These are phyloP conservation scores for Syngnathus floridae DNA, from an alignment of 2,113 vertebrate species.

Conservation along the genomic window DNA sequence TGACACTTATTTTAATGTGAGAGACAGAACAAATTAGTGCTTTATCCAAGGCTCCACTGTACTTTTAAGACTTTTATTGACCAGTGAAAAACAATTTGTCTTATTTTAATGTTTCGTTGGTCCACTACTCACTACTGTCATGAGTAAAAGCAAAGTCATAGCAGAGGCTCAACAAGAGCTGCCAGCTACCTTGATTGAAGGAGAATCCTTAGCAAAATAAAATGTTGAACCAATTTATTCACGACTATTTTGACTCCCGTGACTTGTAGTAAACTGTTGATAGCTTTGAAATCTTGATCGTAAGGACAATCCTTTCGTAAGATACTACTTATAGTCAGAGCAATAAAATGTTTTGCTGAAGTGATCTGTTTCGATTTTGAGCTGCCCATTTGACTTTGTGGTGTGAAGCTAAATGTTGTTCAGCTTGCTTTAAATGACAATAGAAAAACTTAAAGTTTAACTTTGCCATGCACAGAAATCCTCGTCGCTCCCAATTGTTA, in stretches of 20 bases:
- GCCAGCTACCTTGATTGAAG: no score
- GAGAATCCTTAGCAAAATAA: not conserved
- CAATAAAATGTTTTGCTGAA: not conserved
- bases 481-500: conserved; percentile 40
- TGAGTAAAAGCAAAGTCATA: not conserved
- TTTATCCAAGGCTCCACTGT: not conserved
- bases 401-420: conserved; percentile 27
- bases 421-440: conserved; percentile 40
- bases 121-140: not conserved
- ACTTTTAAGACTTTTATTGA: not conserved
- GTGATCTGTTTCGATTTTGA: not conserved
- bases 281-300: not conserved
- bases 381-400: conserved; percentile 23
- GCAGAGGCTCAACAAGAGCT: not conserved
- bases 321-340: not conserved
- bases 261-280: not conserved
- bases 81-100: not conserved
- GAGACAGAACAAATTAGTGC: no score
- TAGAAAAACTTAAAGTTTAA: conserved; percentile 7
- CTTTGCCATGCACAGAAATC: conserved; percentile 15
- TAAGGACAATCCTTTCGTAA: not conserved
- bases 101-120: not conserved
- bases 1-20: no score
- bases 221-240: not conserved
- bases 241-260: not conserved